phyloP scores from a whole-genome alignment of 2,113 vertebrate genomes.

The Echinops telfairi region DNA sequence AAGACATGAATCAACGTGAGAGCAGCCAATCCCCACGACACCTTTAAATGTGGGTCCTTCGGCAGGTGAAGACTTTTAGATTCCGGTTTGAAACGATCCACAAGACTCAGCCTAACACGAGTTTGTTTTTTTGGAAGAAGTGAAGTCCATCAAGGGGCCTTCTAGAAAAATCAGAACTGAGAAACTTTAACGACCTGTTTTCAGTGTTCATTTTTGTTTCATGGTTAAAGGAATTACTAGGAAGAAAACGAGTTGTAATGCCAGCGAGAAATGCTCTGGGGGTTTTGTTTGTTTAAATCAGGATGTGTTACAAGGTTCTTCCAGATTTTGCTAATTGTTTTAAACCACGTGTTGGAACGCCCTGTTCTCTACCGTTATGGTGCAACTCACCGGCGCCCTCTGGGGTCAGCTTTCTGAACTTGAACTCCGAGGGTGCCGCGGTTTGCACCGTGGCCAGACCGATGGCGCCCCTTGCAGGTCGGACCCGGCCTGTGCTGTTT shows the following conservation, averaged over 20 bases:
- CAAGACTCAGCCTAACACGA: not conserved
- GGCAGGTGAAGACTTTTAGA: not conserved
- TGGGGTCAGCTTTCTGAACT: not conserved
- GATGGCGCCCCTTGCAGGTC: not conserved
- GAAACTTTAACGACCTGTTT: conserved; percentile 8
- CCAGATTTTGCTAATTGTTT: not conserved
- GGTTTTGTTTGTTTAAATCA: too few relatives aligned
- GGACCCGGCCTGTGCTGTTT: not conserved
- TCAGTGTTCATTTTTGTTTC: not conserved
- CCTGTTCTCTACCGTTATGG: not conserved
- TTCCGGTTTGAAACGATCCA: not conserved
- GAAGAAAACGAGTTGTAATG: too few relatives aligned
- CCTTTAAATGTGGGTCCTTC: not conserved
- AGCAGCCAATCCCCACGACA: not conserved
- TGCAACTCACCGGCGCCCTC: not conserved
- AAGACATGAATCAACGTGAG: not conserved
- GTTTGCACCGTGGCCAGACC: not conserved
- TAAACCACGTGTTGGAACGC: not conserved
- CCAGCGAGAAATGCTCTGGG: too few relatives aligned
- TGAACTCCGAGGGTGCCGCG: rapidly evolving
- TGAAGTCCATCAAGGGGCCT: not conserved
- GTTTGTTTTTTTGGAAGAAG: not conserved
- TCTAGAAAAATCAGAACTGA: conserved; percentile 39
- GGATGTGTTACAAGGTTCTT: too few relatives aligned
- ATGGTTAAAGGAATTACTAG: too few relatives aligned